These are phyloP conservation scores for Acanthis flammea DNA, from an alignment of 2,797 vertebrate species.

Conservation along the genomic window DNA sequence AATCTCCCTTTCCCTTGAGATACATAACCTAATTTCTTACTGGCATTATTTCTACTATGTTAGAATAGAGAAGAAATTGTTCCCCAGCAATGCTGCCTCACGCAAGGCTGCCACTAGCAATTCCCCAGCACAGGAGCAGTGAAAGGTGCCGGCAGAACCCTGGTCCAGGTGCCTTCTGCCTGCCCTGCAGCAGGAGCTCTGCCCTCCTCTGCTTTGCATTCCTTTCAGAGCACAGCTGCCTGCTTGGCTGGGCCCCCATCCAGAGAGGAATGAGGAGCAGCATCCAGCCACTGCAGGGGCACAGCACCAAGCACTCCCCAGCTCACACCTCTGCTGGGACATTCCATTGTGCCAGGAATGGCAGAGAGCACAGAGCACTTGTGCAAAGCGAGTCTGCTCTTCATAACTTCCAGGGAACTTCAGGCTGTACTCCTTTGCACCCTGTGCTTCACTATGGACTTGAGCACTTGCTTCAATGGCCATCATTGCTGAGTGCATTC, in stretches of 20 bases:
- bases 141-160: rapidly evolving
- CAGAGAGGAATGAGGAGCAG: background rate
- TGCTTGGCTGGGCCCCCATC: background rate
- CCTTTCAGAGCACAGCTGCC: background rate
- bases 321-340: background rate
- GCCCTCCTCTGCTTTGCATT: background rate
- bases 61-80: background rate
- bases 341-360: rapidly evolving
- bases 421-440: background rate
- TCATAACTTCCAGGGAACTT: background rate
- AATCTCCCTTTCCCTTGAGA: background rate
- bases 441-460: rapidly evolving
- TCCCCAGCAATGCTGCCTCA: background rate
- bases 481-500: background rate
- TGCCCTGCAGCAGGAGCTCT: rapidly evolving
- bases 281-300: background rate
- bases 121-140: background rate
- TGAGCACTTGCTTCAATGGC: background rate
- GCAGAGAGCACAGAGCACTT: background rate
- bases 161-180: background rate
- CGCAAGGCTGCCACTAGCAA: background rate
- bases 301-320: rapidly evolving
- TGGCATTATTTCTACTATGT: background rate
- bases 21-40: background rate
- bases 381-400: background rate